Evolutionary conservation across 2,888 invertebrate genomes (phyloP), one percentile per base, ranked within the genome.

Genomic region (Pherbina coryleti): DNA sequence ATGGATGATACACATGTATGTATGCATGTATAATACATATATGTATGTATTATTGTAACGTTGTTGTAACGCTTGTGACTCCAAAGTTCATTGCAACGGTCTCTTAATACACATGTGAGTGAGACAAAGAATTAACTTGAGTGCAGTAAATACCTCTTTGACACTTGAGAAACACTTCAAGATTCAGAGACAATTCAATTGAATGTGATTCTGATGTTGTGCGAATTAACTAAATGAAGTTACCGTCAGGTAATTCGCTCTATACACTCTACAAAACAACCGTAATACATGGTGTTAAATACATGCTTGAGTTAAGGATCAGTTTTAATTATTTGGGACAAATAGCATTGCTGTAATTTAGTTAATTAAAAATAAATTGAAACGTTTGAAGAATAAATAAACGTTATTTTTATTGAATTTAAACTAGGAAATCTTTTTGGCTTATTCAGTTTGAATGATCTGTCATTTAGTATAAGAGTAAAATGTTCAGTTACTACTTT

Each of bases 181-280:
- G 73, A 49, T 55, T 37, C 14, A 14, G 57, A 60, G 57, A 60
- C 57, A 60, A 60, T 22, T 62, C 77, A 67, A 73, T 77, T 74
- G 57, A 74, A 74, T 60, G 67, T 9, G 67, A 17, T 19, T 77
- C 67, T 28, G 44, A 17, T 37, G 44, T 44, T 44, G 60, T 73
- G 67, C 17, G 60, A 77, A 77, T 77, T 74, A 31, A 55, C 9
- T 60, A 77, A 73, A 77, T 77, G 72, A 77, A 77, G 66, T 70
- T 70, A n/a, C 37, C 44, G 1, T 69, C 53, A 37, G 5, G 60
- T 28, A 49, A 44, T 67, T 19, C 44, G 4, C 44, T 67, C 22
- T 34, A 67, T 22, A n/a, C 71, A 71, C 25, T 28, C 11, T 11
- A 11, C 44, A 44, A 44, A 44, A 44, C 3, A 11, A 44, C 3